phyloP scores from a whole-genome alignment of 1,140 invertebrate genomes.

The Cylas formicarius region DNA sequence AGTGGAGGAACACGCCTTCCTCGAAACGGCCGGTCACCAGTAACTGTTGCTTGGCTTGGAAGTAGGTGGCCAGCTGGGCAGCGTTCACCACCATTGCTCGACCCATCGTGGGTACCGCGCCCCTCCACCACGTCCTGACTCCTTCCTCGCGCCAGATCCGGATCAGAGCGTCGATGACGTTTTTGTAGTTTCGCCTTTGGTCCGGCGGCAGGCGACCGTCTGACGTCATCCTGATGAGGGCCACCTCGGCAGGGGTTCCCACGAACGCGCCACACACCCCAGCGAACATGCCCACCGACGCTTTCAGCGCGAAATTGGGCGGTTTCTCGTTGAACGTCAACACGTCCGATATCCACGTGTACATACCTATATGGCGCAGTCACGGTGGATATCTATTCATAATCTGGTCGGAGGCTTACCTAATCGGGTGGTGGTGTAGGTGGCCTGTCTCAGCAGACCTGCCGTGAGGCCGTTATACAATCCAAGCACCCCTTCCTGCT shows the following conservation, averaged over 20 bases:
- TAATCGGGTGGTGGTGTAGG: constrained; percentile 93
- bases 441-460: constrained; percentile 87
- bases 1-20: constrained; percentile 86
- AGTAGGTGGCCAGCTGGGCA: constrained; percentile 93
- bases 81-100: constrained; percentile 87
- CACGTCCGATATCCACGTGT: constrained; percentile 86
- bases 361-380: constrained; percentile 80
- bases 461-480: constrained; percentile 86
- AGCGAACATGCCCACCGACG: constrained; percentile 71
- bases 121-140: constrained; percentile 80
- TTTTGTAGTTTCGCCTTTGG: constrained; percentile 86
- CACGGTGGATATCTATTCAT: constrained; percentile 1
- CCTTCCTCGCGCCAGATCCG: constrained; percentile 89
- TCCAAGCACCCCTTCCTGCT: constrained; percentile 79
- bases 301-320: constrained; percentile 58
- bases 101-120: constrained; percentile 71
- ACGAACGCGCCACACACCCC: constrained; percentile 75
- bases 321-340: constrained; percentile 56
- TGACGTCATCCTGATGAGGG: constrained; percentile 90
- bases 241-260: constrained; percentile 88
- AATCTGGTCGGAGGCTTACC: constrained; percentile 10
- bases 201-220: constrained; percentile 84
- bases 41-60: constrained; percentile 58
- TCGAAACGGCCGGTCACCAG: constrained; percentile 55
- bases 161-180: constrained; percentile 83